Evolutionary conservation across 2,797 vertebrate species (phyloP).

Genomic region (Carapus acus): DNA sequence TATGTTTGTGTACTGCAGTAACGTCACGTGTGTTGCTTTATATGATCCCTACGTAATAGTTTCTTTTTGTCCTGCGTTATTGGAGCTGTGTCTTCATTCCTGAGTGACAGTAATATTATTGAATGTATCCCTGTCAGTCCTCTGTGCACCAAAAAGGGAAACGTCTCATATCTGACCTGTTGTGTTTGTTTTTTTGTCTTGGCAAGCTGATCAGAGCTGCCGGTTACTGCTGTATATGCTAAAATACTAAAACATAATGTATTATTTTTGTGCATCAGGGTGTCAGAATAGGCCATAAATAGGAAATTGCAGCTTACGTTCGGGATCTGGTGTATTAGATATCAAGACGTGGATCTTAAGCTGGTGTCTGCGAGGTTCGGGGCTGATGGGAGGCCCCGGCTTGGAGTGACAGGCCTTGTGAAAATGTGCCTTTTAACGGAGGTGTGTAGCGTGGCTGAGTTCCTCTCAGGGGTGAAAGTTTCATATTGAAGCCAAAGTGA

Average conservation of each 20-base stretch:
- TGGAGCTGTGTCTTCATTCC: too few species aligned
- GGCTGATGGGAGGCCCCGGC: too few species aligned
- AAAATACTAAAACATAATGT: neutral
- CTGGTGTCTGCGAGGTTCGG: too few species aligned
- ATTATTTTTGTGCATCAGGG: slow-evolving; percentile 3
- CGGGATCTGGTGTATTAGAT: too few species aligned
- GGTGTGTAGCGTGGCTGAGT: neutral
- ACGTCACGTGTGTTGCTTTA: too few species aligned
- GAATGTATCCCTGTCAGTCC: neutral
- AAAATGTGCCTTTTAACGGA: neutral
- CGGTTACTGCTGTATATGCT: slow-evolving; percentile 12
- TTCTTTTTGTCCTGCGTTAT: too few species aligned
- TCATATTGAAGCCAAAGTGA: too few species aligned
- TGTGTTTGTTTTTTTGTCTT: too few species aligned
- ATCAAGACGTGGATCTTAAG: neutral
- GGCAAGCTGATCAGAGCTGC: slow-evolving; percentile 3
- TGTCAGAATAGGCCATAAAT: neutral
- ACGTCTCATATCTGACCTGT: slow-evolving; percentile 11
- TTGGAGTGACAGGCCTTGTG: neutral
- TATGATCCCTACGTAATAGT: too few species aligned
- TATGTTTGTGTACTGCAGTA: too few species aligned
- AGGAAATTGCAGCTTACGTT: neutral
- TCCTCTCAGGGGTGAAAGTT: neutral
- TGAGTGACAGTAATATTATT: too few species aligned
- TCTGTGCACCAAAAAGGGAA: slow-evolving; percentile 21